Conservation (phyloP, 2,113 vertebrate species). For the Ploceus nigricollis region DNA sequence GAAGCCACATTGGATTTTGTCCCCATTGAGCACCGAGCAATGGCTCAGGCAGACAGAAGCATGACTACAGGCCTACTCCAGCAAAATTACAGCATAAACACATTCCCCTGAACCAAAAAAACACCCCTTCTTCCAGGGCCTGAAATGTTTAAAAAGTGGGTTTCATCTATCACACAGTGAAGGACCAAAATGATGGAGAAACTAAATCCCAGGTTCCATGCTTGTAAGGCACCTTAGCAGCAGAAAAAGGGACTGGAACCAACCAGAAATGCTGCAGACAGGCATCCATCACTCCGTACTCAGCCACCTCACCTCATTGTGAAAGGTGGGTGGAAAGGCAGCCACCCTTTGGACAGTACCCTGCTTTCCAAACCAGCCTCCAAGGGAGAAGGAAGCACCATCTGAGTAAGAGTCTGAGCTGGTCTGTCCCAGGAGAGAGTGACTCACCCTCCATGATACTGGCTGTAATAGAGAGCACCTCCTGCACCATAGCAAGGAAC, state of each 20-base stretch:
- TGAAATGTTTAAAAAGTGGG: background rate
- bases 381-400: background rate
- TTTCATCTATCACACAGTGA: background rate
- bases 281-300: background rate
- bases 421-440: background rate
- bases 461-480: background rate
- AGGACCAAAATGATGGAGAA: background rate
- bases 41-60: background rate
- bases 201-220: background rate
- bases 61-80: rapidly evolving
- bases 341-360: background rate
- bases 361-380: background rate
- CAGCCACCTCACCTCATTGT: background rate
- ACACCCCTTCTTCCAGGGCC: background rate
- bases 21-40: rapidly evolving
- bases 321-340: background rate
- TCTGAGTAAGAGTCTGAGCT: background rate
- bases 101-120: background rate
- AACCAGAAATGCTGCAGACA: background rate
- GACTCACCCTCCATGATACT: rapidly evolving
- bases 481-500: background rate
- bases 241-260: background rate
- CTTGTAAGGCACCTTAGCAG: background rate
- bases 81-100: background rate
- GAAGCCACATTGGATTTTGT: background rate